Conservation (phyloP, 2,888 invertebrate species). For the Geotrupes spiniger region DNA sequence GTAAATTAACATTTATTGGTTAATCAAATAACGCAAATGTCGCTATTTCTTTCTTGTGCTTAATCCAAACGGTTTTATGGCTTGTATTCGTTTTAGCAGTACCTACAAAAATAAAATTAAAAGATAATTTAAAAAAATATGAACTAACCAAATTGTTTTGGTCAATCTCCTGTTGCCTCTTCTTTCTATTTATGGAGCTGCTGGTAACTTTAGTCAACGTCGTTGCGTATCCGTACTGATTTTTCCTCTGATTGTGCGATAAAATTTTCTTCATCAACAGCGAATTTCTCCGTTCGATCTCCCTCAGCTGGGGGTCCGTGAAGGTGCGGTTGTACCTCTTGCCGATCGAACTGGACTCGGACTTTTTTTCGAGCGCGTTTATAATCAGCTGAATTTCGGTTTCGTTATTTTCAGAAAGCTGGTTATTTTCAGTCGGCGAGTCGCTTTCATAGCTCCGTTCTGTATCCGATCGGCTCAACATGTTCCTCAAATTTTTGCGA, state of each 20-base stretch:
- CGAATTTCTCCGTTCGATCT: conserved; percentile 33
- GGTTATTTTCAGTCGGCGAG: conserved; percentile 6
- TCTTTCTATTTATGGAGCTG: conserved; percentile 34
- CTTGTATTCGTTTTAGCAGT: conserved; percentile 32
- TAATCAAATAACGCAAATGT: background rate
- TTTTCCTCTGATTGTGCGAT: conserved; percentile 29
- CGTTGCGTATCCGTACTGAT: conserved; percentile 21
- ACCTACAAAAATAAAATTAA: conserved; percentile 10
- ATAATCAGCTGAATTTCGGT: conserved; percentile 9
- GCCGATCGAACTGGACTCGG: background rate
- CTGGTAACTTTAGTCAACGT: conserved; percentile 25
- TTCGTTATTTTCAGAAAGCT: conserved; percentile 6
- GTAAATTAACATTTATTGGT: too few species aligned
- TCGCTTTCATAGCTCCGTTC: conserved; percentile 6
- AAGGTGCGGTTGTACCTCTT: conserved; percentile 30
- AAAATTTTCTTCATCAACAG: conserved; percentile 35
- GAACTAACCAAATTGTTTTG: conserved; percentile 34
- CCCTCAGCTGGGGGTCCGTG: conserved; percentile 28
- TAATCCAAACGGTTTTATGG: conserved; percentile 33
- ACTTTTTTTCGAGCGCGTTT: conserved; percentile 6
- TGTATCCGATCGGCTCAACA: conserved; percentile 10
- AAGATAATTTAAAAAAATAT: conserved; percentile 6
- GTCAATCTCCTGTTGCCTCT: conserved; percentile 34
- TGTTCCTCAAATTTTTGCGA: background rate
- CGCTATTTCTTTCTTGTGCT: conserved; percentile 21